Base-by-base conservation (phyloP, 2,113 vertebrate genomes). In the Lutjanus erythropterus region DNA sequence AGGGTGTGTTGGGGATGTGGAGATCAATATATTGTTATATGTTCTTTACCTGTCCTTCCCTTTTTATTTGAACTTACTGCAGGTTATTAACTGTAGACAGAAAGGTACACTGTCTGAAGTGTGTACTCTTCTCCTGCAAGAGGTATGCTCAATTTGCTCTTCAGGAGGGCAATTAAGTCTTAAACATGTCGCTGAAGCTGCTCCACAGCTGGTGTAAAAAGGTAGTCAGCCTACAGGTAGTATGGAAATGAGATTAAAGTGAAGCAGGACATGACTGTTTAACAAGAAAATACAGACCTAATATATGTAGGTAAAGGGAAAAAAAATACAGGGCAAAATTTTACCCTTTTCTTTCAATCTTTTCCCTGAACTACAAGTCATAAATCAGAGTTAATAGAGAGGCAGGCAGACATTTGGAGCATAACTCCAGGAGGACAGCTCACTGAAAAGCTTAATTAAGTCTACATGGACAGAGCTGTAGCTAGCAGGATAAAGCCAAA, bases 401-500 rank as follows among this genome's bases (percentile, higher is more conserved):
- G 62, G 4, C 16, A 67, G 71, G 18, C 47, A 83, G 85, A 77
- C 78, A 46, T 85, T 75, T 75, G 55, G 66, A 76, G 65, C 39
- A 71, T 19, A 87, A 91, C 75, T 86, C 81, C 77, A 85, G 66
- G 84, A 90, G 68, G 82, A 87, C 84, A 77, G 70, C 78, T 86
- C 47, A 52, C 71, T 88, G 65, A 86, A 86, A 90, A 83, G 86
- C 86, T 90, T 85, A 90, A 93, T 91, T 86, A 87, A 88, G 88
- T 86, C 89, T 84, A 80, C 46, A 78, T 4, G 74, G 83, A 83
- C 77, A 84, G 60, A 76, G 72, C 65, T 46, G 75, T 58, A 80
- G 78, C 70, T 61, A 50, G 81, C 31, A 70, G 67, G 75, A 79
- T 80, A 9, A 70, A 87, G 73, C 70, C 70, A 81, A 84, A 85